These are phyloP conservation scores for Lucinisca nassula DNA, from an alignment of 2,888 invertebrate genomes.

Conservation along the genomic window DNA sequence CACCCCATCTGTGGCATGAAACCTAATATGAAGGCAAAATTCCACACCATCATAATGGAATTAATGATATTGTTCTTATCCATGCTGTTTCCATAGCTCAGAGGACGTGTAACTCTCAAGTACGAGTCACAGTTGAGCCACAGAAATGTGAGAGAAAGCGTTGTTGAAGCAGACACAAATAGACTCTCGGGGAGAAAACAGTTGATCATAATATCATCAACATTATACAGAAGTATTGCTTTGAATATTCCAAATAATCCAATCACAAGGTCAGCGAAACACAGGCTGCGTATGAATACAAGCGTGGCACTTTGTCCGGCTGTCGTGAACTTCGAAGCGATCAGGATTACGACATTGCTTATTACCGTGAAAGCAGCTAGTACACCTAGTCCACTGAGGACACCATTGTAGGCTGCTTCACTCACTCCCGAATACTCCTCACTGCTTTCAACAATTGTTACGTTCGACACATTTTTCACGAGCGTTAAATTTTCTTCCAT, in stretches of 20 bases:
- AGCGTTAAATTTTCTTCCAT: background rate
- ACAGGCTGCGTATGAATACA: conserved; percentile 83
- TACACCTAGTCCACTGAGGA: conserved; percentile 38
- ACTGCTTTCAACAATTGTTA: background rate
- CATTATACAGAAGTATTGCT: conserved; percentile 70
- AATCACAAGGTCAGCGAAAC: conserved; percentile 77
- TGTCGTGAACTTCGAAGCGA: conserved; percentile 77
- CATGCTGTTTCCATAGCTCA: conserved; percentile 69
- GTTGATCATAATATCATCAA: conserved; percentile 73
- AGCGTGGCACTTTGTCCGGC: conserved; percentile 80
- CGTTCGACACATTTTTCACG: background rate
- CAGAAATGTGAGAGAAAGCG: conserved; percentile 76
- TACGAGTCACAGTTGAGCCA: conserved; percentile 80
- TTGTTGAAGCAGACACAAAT: conserved; percentile 79
- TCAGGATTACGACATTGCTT: conserved; percentile 73
- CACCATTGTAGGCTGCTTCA: conserved; percentile 18
- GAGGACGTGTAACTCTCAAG: conserved; percentile 74
- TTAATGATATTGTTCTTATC: conserved; percentile 81
- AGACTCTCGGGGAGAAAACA: conserved; percentile 85
- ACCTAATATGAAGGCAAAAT: conserved; percentile 82
- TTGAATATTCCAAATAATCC: conserved; percentile 82
- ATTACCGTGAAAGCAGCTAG: conserved; percentile 71
- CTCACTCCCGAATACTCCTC: background rate
- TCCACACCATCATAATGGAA: conserved; percentile 82
- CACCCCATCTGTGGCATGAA: conserved; percentile 84